Percentiles rank a stretch among this genome's conserved stretches.
Conservation (phyloP, 2,113 vertebrate genomes). For the Fulmarus glacialis region DNA sequence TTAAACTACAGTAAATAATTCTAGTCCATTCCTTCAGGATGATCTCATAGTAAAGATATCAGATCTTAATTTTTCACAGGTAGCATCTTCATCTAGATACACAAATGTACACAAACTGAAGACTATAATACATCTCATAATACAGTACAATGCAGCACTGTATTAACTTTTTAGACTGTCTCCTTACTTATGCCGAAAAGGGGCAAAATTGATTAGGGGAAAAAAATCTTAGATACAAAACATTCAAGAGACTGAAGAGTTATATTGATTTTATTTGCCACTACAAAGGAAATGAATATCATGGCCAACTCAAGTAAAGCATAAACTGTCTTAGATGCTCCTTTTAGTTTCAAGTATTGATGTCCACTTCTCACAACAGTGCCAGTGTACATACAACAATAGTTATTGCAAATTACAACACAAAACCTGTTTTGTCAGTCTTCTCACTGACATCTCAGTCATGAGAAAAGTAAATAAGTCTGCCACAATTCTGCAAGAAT, state of each 20-base stretch:
- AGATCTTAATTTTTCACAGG: not conserved
- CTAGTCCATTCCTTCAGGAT: not conserved
- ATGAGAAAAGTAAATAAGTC: not conserved
- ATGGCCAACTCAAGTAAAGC: not conserved
- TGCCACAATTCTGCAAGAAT: not conserved
- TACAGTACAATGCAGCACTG: not conserved
- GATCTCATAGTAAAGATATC: not conserved
- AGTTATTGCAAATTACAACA: not conserved
- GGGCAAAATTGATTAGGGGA: not conserved
- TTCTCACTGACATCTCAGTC: not conserved
- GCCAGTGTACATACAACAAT: not conserved
- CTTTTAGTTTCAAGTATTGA: not conserved
- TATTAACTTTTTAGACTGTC: conserved; percentile 1
- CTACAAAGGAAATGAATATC: not conserved
- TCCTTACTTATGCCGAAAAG: not conserved
- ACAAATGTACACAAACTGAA: not conserved
- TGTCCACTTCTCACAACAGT: not conserved
- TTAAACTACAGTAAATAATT: not conserved
- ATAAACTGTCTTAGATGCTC: not conserved
- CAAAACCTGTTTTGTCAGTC: not conserved
- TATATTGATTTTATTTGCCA: not conserved
- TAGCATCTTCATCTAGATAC: not conserved
- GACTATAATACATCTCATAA: not conserved
- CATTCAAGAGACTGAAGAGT: not conserved
- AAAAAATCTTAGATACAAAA: not conserved